Base-by-base conservation (phyloP, 2,113 vertebrate species). In the Andinoacara biseriatus region DNA sequence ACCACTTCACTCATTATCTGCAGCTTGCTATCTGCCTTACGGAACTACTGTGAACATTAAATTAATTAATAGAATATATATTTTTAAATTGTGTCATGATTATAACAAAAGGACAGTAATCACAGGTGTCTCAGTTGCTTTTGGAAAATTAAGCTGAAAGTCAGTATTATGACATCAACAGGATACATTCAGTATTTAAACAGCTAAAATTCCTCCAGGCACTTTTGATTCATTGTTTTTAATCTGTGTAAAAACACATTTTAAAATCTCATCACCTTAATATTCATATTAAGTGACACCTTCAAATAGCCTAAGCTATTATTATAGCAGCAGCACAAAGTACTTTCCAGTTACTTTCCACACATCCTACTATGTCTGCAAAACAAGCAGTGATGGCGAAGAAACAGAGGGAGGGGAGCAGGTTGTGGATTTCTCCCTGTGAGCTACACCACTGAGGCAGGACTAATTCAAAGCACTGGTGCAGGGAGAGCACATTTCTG, bases 391-490 rank as follows among this genome's bases (percentile, higher is more conserved):
- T 22, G 77, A 79, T 40, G 57, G 49, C 74, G 86, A 52, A 87
- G 89, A 84, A 81, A 81, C 7, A 74, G 69, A 76, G 29, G 67
- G 78, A 61, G 31, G 54, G 83, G 15, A 87, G 76, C 82, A 90
- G 90, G 82, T 88, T 84, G 63, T 49, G 59, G 57, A 63, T 82
- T 75, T 67, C 65, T 79, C 81, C 74, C 82, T 81, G 74, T 84
- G 84, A 91, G 86, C 62, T 38, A 14, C 83, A 88, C 82, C 86
- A 82, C 87, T 74, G 82, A 90, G 60, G 83, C 87, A 87, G 38
- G 78, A 87, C 80, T 93, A 90, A 94, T 89, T 87, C 75, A 83
- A 87, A 72, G 59, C 88, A 89, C 43, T 83, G 80, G 76, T 85
- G 88, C 88, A 91, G 67, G 81, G 24, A 84, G 78, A 87, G 60